Evolutionary conservation across 2,888 invertebrate species (phyloP), one percentile per base, ranked within the genome.

Genomic region (Apeira syringaria): DNA sequence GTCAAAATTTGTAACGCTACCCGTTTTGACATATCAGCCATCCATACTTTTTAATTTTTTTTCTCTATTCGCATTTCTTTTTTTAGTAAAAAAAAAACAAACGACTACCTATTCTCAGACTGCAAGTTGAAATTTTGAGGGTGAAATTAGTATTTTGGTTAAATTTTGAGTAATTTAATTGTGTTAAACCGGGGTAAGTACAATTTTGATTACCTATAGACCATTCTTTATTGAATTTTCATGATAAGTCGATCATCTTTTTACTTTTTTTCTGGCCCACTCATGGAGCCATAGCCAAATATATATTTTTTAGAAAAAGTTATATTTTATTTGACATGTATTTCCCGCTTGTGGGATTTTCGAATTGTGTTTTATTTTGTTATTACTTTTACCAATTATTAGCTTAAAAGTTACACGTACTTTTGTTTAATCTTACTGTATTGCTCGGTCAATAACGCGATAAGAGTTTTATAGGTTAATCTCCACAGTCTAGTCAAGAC

Each of bases 51-150:
- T 75, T 72, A 65, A 62, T 58, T 61, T 72, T 74, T 74, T 69
- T 64, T 65, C 64, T 74, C n/a, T n/a, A n/a, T n/a, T 74, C 20
- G 3, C 3, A 15, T 66, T 59, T 41, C 2, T 48, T 68, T 71
- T 74, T 79, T 77, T 81, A 68, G 68, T 66, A 61, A 71, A 82
- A 83, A 83, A 82, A 85, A 87, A 84, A 81, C 80, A 84, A 82
- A 74, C 72, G 77, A 72, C 74, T 62, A 75, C 77, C 74, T 79
- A 68, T 80, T 70, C 62, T 64, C 58, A 38, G 55, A 56, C 33
- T 42, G 10, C 41, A 33, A 51, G 50, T 38, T 27, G 32, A 32
- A 42, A 41, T 56, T 66, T 60, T 37, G 27, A 31, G 45, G 39
- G 50, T 59, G 50, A 61, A 56, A 17, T 40, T 15, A 27, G 32